A percentile compares a stretch with the other conserved stretches of the same genome.
These are phyloP conservation scores for Pentalonia nigronervosa DNA, from an alignment of 1,140 invertebrate species.

Conservation along the genomic window DNA sequence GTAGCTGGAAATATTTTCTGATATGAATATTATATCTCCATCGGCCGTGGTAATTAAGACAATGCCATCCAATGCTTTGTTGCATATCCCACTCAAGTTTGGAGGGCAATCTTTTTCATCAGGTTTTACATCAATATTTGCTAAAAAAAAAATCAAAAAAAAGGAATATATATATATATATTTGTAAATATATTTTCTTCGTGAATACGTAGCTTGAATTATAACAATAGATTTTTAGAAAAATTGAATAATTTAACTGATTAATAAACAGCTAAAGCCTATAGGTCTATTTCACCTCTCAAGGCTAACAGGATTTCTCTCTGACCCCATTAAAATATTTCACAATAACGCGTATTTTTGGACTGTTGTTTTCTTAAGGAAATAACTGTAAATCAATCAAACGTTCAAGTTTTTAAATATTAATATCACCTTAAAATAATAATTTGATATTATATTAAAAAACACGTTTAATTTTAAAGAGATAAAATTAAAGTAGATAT, in stretches of 20 bases:
- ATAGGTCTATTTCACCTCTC: background rate
- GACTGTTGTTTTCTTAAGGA: background rate
- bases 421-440: background rate
- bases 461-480: background rate
- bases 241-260: background rate
- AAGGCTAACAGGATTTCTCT: conserved; percentile 51
- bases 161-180: conserved; percentile 22
- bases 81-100: conserved; percentile 65
- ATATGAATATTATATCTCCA: conserved; percentile 89
- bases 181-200: background rate
- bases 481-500: background rate
- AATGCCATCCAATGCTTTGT: conserved; percentile 86
- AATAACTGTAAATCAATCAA: conserved; percentile 20
- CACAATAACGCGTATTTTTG: conserved; percentile 6
- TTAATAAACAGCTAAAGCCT: conserved; percentile 11
- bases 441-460: background rate
- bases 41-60: conserved; percentile 83
- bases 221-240: background rate
- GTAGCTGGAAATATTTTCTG: conserved; percentile 88
- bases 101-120: conserved; percentile 68
- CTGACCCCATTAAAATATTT: background rate
- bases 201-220: background rate
- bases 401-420: background rate
- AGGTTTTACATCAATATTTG: conserved; percentile 62
- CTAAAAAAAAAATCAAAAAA: conserved; percentile 66